Percentiles rank a stretch among this genome's conserved stretches.
phyloP scores from a whole-genome alignment of 2,797 vertebrate species.

The Vultur gryphus region DNA sequence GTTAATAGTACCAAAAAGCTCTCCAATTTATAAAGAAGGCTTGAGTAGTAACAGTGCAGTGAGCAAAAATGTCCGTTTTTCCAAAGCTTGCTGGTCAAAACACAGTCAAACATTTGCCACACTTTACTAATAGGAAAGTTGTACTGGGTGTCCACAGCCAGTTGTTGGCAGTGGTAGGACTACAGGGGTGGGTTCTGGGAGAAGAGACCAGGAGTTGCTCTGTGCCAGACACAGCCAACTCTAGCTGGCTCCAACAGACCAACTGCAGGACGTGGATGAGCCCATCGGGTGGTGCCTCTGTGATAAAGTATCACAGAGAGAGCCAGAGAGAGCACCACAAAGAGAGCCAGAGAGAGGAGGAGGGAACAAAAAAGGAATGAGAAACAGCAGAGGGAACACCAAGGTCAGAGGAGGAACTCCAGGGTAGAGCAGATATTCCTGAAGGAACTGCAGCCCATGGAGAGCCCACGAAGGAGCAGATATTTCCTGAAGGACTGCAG shows the following conservation, averaged over 20 bases:
- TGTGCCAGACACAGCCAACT: fast-evolving
- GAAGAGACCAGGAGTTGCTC: background rate
- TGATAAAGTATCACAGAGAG: background rate
- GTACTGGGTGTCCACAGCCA: background rate
- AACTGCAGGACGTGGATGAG: background rate
- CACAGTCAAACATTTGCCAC: background rate
- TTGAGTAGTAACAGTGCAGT: background rate
- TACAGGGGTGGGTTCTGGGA: background rate
- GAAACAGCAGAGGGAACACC: background rate
- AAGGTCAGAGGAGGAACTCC: background rate
- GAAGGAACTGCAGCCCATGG: background rate
- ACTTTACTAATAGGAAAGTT: background rate
- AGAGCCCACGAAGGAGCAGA: background rate
- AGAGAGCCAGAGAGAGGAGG: background rate
- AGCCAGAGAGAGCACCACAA: background rate
- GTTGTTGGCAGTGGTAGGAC: background rate
- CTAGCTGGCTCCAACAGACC: background rate
- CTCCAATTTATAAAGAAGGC: background rate
- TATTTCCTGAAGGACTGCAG: background rate
- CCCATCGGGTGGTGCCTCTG: background rate
- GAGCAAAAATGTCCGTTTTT: background rate
- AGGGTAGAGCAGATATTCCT: background rate
- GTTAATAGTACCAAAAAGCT: background rate
- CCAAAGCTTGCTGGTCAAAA: background rate
- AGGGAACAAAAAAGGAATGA: background rate